Base-by-base conservation (phyloP, 1,140 invertebrate genomes). In the Drosophila biarmipes region DNA sequence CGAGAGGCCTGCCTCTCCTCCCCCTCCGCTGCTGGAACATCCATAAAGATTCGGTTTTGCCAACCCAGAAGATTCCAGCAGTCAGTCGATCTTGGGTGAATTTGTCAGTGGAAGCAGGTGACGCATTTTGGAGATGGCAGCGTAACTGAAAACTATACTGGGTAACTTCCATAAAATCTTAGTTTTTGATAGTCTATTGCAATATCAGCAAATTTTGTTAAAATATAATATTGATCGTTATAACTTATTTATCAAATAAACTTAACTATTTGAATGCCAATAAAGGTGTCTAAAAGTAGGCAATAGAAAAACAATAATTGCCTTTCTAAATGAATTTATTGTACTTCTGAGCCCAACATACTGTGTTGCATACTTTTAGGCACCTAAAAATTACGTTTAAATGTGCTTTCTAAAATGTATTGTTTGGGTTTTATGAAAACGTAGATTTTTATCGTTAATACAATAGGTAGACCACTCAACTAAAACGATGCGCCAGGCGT, bases 31-130 rank as follows among this genome's bases (percentile, higher is more conserved):
- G 29, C 27, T 14, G 38, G 24, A 43, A 46, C 34, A 69, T 69
- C 42, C 63, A 68, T 69, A 48, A 69, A 69, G 62, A 68, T 69
- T 69, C n/a, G 62, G n/a, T 21, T 27, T 38, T 24, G 21, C 62
- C 40, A 68, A 45, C 62, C 48, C 63, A 68, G 35, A 37, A 68
- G 66, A 68, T 38, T 34, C 11, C 15, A 42, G 14, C 29, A 34
- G 61, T 67, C 29, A 67, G 12, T 35, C 15, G 29, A 3, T 66
- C 15, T 66, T 66, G 57, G 29, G 35, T 38, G 52, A 69, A 46
- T 38, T 19, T 21, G 34, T 10, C 15, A n/a, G 10, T n/a, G 24
- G 38, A 35, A 62, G 37, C 67, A 73, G 71, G 56, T 74, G 58
- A 64, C 58, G 52, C 51, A 74, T 51, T 62, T 24, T 40, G 19